Evolutionary conservation across 2,113 vertebrate species (phyloP).

Genomic region (Podiceps cristatus): DNA sequence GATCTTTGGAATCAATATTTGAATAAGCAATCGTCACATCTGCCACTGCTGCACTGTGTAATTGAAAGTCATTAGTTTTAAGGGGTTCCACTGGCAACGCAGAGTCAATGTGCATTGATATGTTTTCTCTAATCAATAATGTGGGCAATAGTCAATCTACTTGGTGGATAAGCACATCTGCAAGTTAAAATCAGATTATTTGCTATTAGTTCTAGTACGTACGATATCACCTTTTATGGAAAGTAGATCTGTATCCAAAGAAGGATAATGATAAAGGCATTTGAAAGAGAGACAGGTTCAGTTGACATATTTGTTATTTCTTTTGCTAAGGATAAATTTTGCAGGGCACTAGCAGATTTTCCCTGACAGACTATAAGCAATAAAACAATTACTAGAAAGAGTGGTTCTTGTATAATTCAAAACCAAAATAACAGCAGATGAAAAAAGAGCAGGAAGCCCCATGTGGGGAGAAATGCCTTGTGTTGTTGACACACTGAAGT

Average conservation of each 20-base stretch:
- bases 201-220: neutral
- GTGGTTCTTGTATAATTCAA: constrained; percentile 11
- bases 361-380: neutral
- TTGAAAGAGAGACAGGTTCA: neutral
- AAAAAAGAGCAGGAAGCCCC: constrained; percentile 11
- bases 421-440: constrained; percentile 31
- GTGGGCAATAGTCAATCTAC: neutral
- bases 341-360: neutral
- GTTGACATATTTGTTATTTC: neutral
- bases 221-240: neutral
- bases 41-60: constrained; percentile 28
- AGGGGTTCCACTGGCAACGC: neutral
- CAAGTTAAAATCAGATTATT: neutral
- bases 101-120: neutral
- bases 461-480: neutral
- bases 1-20: constrained; percentile 46
- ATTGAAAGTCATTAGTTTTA: constrained; percentile 48
- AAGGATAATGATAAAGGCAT: neutral
- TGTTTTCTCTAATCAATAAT: constrained; percentile 23
- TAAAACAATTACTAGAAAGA: constrained; percentile 38
- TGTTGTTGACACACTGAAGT: neutral
- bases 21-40: constrained; percentile 54
- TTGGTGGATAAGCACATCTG: neutral
- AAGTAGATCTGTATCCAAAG: neutral
- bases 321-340: neutral